Evolutionary conservation across 2,113 vertebrate genomes (phyloP).

Genomic region (Halcyon malimbica): DNA sequence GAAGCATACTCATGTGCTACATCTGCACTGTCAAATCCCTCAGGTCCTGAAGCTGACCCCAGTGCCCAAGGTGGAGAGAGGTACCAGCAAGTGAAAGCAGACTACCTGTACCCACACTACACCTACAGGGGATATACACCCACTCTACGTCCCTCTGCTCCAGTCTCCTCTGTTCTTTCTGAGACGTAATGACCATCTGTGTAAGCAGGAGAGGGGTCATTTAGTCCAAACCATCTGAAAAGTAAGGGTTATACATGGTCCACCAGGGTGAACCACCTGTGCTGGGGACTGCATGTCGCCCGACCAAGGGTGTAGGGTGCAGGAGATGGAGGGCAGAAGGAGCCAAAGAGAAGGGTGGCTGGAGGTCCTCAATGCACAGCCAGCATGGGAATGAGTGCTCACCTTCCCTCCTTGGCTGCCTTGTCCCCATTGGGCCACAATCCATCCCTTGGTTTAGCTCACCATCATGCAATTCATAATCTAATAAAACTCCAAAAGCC

Average conservation of each 20-base stretch:
- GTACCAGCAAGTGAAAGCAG: background rate
- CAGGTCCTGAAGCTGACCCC: background rate
- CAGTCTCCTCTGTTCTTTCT: background rate
- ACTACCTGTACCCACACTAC: fast-evolving
- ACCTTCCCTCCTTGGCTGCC: background rate
- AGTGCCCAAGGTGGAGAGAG: background rate
- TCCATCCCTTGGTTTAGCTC: background rate
- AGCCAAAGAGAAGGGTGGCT: background rate
- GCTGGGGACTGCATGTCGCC: fast-evolving
- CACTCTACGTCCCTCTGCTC: background rate
- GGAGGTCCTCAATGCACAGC: background rate
- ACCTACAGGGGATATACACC: no score
- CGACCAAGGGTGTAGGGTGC: background rate
- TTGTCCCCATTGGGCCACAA: background rate
- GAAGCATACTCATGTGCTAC: fast-evolving
- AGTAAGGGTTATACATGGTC: background rate
- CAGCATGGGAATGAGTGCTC: fast-evolving
- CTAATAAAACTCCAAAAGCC: background rate
- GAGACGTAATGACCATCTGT: background rate
- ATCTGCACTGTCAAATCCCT: background rate
- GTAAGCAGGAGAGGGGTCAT: background rate
- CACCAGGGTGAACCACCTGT: background rate
- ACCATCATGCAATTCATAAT: background rate
- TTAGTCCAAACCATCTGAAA: background rate
- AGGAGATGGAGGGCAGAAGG: background rate